These are phyloP conservation scores for Rallus limicola DNA, from an alignment of 2,113 vertebrate genomes.

Conservation along the genomic window DNA sequence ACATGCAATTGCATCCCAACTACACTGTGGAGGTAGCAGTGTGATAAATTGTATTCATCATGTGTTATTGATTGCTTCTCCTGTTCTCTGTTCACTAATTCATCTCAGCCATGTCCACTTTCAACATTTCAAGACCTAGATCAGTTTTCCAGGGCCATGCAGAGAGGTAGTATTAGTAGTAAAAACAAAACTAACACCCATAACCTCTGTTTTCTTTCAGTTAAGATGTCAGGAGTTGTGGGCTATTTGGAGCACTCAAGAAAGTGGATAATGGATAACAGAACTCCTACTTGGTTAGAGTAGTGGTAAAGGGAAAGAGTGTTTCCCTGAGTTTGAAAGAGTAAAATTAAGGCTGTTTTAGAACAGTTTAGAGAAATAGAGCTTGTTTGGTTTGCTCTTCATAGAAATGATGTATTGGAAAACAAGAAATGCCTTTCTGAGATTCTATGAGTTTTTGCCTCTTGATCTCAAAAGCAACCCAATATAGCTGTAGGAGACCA, in stretches of 20 bases:
- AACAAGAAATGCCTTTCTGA: neutral
- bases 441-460: neutral
- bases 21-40: neutral
- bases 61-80: conserved; percentile 3
- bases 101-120: neutral
- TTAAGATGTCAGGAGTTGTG: neutral
- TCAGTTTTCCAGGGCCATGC: neutral
- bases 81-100: conserved; percentile 9
- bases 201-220: neutral
- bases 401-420: neutral
- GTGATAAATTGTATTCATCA: conserved; percentile 11
- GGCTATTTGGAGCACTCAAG: neutral
- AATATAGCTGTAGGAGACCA: neutral
- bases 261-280: neutral
- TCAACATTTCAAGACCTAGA: neutral
- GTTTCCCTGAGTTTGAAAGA: neutral
- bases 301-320: neutral
- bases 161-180: neutral
- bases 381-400: neutral
- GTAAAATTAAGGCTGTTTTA: neutral
- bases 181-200: neutral
- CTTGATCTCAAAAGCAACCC: neutral
- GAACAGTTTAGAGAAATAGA: neutral
- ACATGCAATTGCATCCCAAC: neutral
- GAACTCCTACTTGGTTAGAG: neutral